A percentile compares a stretch with the other conserved stretches of the same genome.
Evolutionary conservation across 2,113 vertebrate genomes (phyloP).

Genomic region (Vombatus ursinus): DNA sequence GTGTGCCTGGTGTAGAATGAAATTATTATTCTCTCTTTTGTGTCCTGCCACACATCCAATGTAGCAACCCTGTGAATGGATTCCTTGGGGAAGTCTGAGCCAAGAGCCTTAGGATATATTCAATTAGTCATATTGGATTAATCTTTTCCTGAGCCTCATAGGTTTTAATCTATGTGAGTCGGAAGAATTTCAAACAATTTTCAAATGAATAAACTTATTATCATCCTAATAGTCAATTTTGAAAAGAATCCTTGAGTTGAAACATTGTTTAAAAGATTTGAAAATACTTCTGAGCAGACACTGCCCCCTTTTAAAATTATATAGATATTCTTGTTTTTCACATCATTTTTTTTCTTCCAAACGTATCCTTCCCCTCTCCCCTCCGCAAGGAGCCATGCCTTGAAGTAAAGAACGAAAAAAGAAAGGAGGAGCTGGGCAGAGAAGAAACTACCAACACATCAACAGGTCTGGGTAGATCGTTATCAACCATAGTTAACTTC

Average conservation of each 20-base stretch:
- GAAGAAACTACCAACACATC: not conserved
- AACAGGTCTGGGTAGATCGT: not conserved
- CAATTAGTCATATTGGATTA: not conserved
- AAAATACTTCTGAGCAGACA: not conserved
- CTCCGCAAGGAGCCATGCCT: not conserved
- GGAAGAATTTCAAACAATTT: not conserved
- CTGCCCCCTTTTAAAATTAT: not conserved
- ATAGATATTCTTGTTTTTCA: not conserved
- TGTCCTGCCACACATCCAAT: not conserved
- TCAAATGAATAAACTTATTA: not conserved
- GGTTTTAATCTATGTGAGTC: not conserved
- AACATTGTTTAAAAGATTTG: not conserved
- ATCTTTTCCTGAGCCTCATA: not conserved
- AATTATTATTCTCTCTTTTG: not conserved
- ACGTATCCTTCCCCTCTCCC: not conserved
- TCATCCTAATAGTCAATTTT: not conserved
- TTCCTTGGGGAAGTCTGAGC: not conserved
- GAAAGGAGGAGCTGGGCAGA: not conserved
- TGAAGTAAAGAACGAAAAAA: not conserved
- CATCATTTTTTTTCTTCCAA: not conserved
- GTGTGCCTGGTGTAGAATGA: conserved; percentile 32
- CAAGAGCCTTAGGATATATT: not conserved
- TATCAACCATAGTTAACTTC: not conserved
- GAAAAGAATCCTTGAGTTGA: not conserved
- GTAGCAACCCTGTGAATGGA: not conserved